Evolutionary conservation across 2,888 invertebrate species (phyloP).

Genomic region (Trachelus tabidus): DNA sequence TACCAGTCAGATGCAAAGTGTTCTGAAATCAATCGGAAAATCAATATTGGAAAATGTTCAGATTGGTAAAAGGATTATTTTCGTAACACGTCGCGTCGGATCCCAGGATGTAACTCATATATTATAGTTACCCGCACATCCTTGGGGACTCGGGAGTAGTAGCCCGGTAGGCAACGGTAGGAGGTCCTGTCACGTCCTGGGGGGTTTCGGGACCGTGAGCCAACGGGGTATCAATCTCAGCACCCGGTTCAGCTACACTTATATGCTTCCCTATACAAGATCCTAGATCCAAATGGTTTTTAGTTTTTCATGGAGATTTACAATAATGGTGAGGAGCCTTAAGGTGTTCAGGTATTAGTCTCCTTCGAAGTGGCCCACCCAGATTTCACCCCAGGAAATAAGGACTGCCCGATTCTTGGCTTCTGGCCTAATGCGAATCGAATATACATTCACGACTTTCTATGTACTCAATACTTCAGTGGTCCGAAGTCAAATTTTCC

Average conservation of each 20-base stretch:
- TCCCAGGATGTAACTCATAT: conserved; percentile 47
- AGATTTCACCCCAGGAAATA: conserved; percentile 8
- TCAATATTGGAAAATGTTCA: not conserved
- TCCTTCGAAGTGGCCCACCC: conserved; percentile 4
- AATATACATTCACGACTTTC: not conserved
- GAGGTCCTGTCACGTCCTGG: conserved; percentile 45
- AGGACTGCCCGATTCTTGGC: not conserved
- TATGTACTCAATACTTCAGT: not conserved
- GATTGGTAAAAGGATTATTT: conserved; percentile 26
- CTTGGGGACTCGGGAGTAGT: conserved; percentile 29
- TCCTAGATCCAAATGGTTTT: conserved; percentile 8
- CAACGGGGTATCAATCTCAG: conserved; percentile 48
- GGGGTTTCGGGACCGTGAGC: conserved; percentile 28
- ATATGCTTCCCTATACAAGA: not conserved
- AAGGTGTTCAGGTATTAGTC: conserved; percentile 2
- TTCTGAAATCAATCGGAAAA: not conserved
- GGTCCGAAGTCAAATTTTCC: not conserved
- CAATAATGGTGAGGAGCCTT: not conserved
- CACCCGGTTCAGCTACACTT: conserved; percentile 41
- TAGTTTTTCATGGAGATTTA: conserved; percentile 7
- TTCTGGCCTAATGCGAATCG: not conserved
- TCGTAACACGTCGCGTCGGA: conserved; percentile 28
- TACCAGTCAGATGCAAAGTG: not conserved
- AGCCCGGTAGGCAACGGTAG: conserved; percentile 37
- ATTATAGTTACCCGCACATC: conserved; percentile 32